Evolutionary conservation across 2,113 vertebrate species (phyloP).

Genomic region (Heliornis fulica): DNA sequence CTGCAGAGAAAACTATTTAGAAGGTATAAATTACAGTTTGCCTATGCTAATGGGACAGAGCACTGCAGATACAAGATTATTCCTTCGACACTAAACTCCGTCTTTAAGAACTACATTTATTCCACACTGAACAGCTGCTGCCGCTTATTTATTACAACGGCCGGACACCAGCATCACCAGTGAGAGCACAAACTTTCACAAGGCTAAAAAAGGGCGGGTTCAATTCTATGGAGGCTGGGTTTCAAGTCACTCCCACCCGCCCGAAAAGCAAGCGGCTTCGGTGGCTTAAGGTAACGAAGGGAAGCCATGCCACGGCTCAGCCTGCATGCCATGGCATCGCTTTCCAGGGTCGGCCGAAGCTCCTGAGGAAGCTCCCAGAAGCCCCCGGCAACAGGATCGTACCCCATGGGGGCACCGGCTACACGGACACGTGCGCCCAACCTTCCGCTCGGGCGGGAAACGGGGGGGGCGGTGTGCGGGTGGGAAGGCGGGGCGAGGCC

Average conservation of each 20-base stretch:
- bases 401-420: accelerated
- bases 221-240: accelerated
- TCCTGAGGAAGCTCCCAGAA: accelerated
- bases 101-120: neutral
- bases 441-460: neutral
- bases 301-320: accelerated
- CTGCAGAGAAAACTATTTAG: neutral
- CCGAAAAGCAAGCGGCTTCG: accelerated
- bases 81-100: neutral
- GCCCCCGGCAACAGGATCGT: accelerated
- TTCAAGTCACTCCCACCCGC: neutral
- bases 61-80: accelerated
- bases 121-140: neutral
- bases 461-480: neutral
- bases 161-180: neutral
- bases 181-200: neutral
- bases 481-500: neutral
- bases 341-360: no score
- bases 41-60: neutral
- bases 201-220: accelerated
- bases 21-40: neutral
- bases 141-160: accelerated
- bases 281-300: neutral
- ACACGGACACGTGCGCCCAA: neutral
- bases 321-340: no score